These are phyloP conservation scores for Scaptomyza pallida DNA, from an alignment of 1,140 invertebrate species.

Conservation along the genomic window DNA sequence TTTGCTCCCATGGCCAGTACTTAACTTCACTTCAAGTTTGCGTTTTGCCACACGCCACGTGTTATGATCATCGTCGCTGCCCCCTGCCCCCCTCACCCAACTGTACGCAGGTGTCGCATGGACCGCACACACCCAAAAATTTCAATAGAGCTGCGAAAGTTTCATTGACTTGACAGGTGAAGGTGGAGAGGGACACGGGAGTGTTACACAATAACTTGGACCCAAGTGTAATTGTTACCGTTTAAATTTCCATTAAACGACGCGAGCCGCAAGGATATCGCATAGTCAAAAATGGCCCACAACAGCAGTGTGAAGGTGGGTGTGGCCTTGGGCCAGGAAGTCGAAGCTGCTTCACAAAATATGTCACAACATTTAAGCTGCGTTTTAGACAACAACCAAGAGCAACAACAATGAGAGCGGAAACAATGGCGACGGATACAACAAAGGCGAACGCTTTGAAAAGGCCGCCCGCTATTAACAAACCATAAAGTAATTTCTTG, in stretches of 20 bases:
- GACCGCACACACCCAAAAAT: constrained; percentile 52
- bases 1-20: constrained; percentile 23
- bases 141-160: constrained; percentile 72
- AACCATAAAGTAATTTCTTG: constrained; percentile 82
- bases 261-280: neutral
- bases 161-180: constrained; percentile 75
- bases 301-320: constrained; percentile 6
- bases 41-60: constrained; percentile 28
- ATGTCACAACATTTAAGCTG: constrained; percentile 78
- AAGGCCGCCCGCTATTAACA: constrained; percentile 77
- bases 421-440: constrained; percentile 45
- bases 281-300: constrained; percentile 54
- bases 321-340: constrained; percentile 3
- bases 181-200: neutral
- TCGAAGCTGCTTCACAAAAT: constrained; percentile 48
- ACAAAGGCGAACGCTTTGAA: constrained; percentile 49
- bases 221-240: constrained; percentile 75
- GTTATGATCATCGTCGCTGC: constrained; percentile 29
- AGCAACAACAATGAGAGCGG: constrained; percentile 18
- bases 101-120: constrained; percentile 59
- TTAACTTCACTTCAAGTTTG: constrained; percentile 57
- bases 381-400: constrained; percentile 45
- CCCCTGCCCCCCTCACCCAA: neutral
- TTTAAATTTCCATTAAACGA: constrained; percentile 80
- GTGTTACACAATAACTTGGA: constrained; percentile 32